phyloP scores from a whole-genome alignment of 2,113 vertebrate genomes.

The Lophochroa leadbeateri region DNA sequence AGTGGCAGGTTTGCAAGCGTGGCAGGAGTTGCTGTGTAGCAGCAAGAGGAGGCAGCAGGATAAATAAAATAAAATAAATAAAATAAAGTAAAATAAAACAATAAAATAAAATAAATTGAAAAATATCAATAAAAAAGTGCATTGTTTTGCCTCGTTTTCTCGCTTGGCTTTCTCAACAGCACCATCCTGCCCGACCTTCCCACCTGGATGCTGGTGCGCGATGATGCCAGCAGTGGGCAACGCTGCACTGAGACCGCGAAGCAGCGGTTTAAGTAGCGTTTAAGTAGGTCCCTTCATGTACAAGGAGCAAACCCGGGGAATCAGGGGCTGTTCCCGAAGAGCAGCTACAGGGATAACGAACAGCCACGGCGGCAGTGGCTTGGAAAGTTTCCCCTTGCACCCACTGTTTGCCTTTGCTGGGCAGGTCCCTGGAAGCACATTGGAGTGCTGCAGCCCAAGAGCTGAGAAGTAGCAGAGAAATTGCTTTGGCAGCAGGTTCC shows the following conservation, averaged over 20 bases:
- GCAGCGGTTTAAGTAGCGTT: not conserved
- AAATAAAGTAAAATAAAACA: no score
- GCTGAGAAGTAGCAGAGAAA: not conserved
- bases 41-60: not conserved
- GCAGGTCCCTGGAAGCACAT: no score
- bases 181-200: accelerated
- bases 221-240: not conserved
- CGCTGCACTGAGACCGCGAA: not conserved
- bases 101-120: no score
- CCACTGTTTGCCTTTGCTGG: accelerated
- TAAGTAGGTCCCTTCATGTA: no score
- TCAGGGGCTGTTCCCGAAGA: accelerated
- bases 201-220: accelerated
- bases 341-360: not conserved
- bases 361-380: accelerated
- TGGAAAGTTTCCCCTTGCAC: not conserved
- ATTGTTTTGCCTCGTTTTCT: not conserved
- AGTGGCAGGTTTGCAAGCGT: accelerated
- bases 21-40: not conserved
- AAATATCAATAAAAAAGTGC: not conserved
- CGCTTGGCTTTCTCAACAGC: not conserved
- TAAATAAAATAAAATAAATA: not conserved
- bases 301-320: accelerated
- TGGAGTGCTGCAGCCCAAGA: not conserved
- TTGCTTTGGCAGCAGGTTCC: not conserved